A percentile compares a stretch with the other conserved stretches of the same genome.
These are phyloP conservation scores for Sinodicranocentrus sp. DNA, from an alignment of 2,888 invertebrate genomes.

Conservation along the genomic window DNA sequence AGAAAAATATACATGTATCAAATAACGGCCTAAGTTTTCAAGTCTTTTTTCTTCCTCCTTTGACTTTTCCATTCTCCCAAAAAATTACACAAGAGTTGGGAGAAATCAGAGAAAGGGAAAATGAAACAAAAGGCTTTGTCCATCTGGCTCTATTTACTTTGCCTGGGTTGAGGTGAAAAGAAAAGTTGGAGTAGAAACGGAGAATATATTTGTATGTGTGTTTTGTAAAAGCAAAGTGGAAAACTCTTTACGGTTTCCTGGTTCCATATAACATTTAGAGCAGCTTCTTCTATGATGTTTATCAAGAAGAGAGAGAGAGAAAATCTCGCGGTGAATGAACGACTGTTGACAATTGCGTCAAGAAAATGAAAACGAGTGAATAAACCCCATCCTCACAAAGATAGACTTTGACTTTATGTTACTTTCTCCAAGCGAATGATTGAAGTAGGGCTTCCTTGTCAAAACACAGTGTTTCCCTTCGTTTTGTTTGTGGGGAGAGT, in stretches of 20 bases:
- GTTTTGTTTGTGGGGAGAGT: not conserved
- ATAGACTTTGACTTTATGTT: too few relatives aligned
- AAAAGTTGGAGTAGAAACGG: too few relatives aligned
- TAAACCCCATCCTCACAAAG: too few relatives aligned
- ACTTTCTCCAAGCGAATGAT: conserved; percentile 52
- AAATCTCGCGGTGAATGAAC: conserved; percentile 8
- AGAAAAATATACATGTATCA: conserved; percentile 27
- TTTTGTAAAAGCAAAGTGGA: too few relatives aligned
- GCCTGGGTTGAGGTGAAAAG: conserved; percentile 2
- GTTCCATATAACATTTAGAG: too few relatives aligned
- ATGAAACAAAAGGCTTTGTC: conserved; percentile 56
- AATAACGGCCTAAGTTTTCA: not conserved
- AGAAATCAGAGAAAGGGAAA: not conserved
- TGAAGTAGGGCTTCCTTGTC: conserved; percentile 59
- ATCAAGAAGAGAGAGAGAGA: not conserved
- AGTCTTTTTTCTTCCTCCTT: conserved; percentile 18
- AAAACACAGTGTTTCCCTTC: conserved; percentile 21
- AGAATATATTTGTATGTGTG: too few relatives aligned
- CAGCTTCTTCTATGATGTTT: too few relatives aligned
- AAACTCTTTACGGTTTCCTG: too few relatives aligned
- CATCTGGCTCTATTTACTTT: conserved; percentile 52
- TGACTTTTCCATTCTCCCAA: conserved; percentile 11
- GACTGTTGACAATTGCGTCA: conserved; percentile 44
- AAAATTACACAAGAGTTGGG: too few relatives aligned
- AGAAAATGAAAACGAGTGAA: conserved; percentile 19